Conservation (phyloP, 2,888 invertebrate genomes). For the Phyto melanocephala region DNA sequence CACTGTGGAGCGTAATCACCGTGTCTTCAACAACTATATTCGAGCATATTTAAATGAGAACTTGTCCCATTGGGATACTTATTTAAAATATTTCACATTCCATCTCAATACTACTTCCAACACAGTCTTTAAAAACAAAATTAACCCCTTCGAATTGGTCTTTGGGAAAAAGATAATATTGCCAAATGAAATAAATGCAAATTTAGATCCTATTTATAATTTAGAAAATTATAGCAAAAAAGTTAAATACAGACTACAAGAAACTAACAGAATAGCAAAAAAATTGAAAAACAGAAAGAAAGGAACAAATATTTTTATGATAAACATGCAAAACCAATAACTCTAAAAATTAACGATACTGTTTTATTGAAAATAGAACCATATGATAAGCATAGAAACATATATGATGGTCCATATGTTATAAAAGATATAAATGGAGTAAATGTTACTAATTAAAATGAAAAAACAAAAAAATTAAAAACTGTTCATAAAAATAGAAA, state of each 20-base stretch:
- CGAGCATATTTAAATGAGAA: neutral
- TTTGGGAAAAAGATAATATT: neutral
- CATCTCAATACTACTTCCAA: neutral
- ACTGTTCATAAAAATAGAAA: too few relatives aligned
- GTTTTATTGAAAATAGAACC: too few relatives aligned
- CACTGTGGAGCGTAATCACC: neutral
- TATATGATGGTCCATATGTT: too few relatives aligned
- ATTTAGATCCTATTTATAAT: neutral
- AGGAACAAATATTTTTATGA: too few relatives aligned
- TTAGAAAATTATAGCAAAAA: neutral
- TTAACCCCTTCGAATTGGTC: slow-evolving; percentile 7
- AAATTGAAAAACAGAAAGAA: too few relatives aligned
- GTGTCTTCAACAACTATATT: neutral
- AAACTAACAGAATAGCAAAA: neutral
- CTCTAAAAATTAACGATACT: too few relatives aligned
- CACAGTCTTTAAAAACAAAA: neutral
- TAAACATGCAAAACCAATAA: too few relatives aligned
- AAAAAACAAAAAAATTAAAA: too few relatives aligned
- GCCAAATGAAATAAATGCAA: neutral
- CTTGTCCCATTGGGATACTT: too few relatives aligned
- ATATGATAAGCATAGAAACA: too few relatives aligned
- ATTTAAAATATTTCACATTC: neutral
- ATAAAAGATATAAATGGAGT: too few relatives aligned
- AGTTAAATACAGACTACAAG: neutral
- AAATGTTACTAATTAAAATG: too few relatives aligned